phyloP scores from a whole-genome alignment of 2,888 invertebrate genomes.

The Apodemia zela region DNA sequence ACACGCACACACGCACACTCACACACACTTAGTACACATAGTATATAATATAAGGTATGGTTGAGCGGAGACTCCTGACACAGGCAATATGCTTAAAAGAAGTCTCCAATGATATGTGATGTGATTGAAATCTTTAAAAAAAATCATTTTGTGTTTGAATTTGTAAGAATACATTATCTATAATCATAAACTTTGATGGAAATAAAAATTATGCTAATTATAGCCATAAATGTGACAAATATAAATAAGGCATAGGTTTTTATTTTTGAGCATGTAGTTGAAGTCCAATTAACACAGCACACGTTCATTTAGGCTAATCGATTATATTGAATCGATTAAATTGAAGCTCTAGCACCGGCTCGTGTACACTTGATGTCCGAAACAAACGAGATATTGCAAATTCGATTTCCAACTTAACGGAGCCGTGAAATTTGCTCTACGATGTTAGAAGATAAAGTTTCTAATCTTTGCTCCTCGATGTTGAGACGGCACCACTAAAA shows the following conservation, averaged over 20 bases:
- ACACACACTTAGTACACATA: too few relatives aligned
- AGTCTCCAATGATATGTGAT: too few relatives aligned
- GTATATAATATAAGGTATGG: too few relatives aligned
- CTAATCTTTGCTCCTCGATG: slow-evolving; percentile 27
- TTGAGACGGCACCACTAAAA: slow-evolving; percentile 24
- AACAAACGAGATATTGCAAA: slow-evolving; percentile 25
- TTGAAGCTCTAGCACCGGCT: neutral
- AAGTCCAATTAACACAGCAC: neutral
- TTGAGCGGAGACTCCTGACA: too few relatives aligned
- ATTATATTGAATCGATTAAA: slow-evolving; percentile 10
- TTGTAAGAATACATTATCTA: too few relatives aligned
- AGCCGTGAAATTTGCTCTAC: slow-evolving; percentile 29
- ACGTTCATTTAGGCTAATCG: slow-evolving; percentile 7
- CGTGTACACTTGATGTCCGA: slow-evolving; percentile 13
- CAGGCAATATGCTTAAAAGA: too few relatives aligned
- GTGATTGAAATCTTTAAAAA: too few relatives aligned
- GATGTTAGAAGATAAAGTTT: slow-evolving; percentile 25
- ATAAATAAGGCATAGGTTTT: neutral
- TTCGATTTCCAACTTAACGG: slow-evolving; percentile 22
- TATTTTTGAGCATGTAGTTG: neutral
- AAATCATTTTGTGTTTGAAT: too few relatives aligned
- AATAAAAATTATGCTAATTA: too few relatives aligned
- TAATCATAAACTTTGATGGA: too few relatives aligned
- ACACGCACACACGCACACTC: too few relatives aligned
- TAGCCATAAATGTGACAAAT: too few relatives aligned